Base-by-base conservation (phyloP, 2,113 vertebrate species). In the Monopterus albus region DNA sequence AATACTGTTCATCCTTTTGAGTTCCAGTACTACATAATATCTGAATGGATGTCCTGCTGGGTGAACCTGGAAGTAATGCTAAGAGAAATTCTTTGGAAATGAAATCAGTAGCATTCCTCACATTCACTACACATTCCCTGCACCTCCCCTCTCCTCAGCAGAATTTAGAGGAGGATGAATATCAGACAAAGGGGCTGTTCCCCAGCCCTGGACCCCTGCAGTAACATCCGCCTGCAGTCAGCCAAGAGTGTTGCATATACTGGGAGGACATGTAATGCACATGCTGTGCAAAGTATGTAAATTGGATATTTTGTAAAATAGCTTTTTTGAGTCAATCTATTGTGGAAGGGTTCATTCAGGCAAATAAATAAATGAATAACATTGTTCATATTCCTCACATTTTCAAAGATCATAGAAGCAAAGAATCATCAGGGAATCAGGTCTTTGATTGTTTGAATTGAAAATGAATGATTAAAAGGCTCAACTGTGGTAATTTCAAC, bases 21-120 rank as follows among this genome's bases (percentile, higher is more conserved):
- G 28, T 31, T 26, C 0, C 25, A 23, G 3, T 17, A 35, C 5
- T 36, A 15, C 31, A 46, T 78, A 13, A 73, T 61, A 42, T 76
- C 25, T 72, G 46, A 58, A 10, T 21, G 23, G 67, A 73, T 4
- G 2, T 51, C 68, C 53, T 46, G 50, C 76, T 62, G 9, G 52
- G 40, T 82, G 73, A 80, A 26, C 63, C 26, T 20, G 0, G 26
- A 36, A 8, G 38, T 2, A 31, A 18, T 11, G 49, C 56, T 18
- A 8, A 18, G 46, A 42, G 21, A 58, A 61, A 66, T 74, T 67
- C 50, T 76, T 45, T 43, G 52, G 35, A 62, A 83, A 71, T 47
- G 62, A 43, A 70, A 80, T 87, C 68, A 79, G 12, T 39, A 25
- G 60, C 84, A 86, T 91, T 87, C 78, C 60, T 86, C 66, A 85